Percentiles rank a stretch among this genome's conserved stretches.
phyloP scores from a whole-genome alignment of 2,888 invertebrate species.

The Troilus luridus region DNA sequence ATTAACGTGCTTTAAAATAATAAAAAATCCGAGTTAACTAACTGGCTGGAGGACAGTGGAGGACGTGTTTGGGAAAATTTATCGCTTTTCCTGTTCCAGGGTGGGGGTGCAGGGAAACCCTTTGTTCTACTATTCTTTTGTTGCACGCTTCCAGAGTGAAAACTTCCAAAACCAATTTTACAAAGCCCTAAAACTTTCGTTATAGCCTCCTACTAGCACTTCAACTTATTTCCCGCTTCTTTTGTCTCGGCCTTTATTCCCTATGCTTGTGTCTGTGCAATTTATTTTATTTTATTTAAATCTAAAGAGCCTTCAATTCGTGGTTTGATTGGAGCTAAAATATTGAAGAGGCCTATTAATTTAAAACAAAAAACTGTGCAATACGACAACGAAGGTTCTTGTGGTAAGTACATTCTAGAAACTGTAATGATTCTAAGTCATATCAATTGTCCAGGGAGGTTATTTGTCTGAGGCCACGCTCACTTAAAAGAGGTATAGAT shows the following conservation, averaged over 20 bases:
- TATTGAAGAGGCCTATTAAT: no score
- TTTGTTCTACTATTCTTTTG: constrained; percentile 45
- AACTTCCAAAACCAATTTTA: constrained; percentile 47
- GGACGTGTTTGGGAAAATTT: constrained; percentile 27
- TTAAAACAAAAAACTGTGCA: no score
- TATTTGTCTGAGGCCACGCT: no score
- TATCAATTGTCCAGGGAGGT: no score
- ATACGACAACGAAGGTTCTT: no score
- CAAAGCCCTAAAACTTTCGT: not conserved
- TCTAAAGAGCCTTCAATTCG: not conserved
- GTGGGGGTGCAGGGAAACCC: not conserved
- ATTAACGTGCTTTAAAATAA: not conserved
- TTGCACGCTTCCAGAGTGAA: constrained; percentile 16
- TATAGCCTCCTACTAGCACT: not conserved
- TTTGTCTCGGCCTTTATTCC: not conserved
- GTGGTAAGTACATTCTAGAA: no score
- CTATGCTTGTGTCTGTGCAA: not conserved
- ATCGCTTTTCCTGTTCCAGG: not conserved
- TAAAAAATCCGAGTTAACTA: not conserved
- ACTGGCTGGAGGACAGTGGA: not conserved
- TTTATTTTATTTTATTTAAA: not conserved
- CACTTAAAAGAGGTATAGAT: no score
- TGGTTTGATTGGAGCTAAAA: not conserved
- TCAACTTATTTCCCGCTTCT: constrained; percentile 12
- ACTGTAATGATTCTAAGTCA: no score